Base-by-base conservation (phyloP, 2,888 invertebrate species). In the Andrena haemorrhoa region DNA sequence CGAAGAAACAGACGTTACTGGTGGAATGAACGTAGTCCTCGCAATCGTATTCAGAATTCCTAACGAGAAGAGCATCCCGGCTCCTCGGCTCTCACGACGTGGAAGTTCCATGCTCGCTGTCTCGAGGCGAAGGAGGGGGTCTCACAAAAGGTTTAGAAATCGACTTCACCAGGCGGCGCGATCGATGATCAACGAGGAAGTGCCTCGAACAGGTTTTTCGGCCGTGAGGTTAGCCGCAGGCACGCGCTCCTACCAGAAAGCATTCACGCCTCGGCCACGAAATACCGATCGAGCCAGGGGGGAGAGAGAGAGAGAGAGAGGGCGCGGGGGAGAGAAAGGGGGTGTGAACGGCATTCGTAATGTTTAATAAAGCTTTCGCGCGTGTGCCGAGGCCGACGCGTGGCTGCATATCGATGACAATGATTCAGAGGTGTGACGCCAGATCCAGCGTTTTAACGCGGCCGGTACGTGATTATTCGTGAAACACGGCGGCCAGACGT, bases 351-450 rank as follows among this genome's bases (percentile, higher is more conserved):
- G 76, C 78, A 79, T 80, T 77, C 79, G 86, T 83, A 88, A 89
- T 88, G 85, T 82, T 87, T 85, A 86, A 90, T 86, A 81, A 70
- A 64, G 41, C 61, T 58, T 70, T 79, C 64, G 71, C 71, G 74
- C 80, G 69, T 81, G 72, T 72, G 72, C 78, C 58, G 82, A 12
- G 79, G 72, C 63, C 81, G 79, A 75, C 86, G 86, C 84, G 86
- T 83, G 85, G 78, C 74, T 79, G 83, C 83, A 75, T 88, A 87
- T 89, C 87, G 90, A 89, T 87, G 82, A 86, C 88, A 83, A 84
- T 89, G 85, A 89, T 88, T 88, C 85, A 86, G 77, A 84, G 56
- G 51, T 63, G 31, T 49, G 58, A 73, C 72, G 64, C 51, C 65
- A 4, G 49, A 58, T 53, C 26, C 64, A 47, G 51, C 12, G 65